A percentile compares a stretch with the other conserved stretches of the same genome.
Evolutionary conservation across 2,888 invertebrate species (phyloP).

Genomic region (Epinotia ramella): DNA sequence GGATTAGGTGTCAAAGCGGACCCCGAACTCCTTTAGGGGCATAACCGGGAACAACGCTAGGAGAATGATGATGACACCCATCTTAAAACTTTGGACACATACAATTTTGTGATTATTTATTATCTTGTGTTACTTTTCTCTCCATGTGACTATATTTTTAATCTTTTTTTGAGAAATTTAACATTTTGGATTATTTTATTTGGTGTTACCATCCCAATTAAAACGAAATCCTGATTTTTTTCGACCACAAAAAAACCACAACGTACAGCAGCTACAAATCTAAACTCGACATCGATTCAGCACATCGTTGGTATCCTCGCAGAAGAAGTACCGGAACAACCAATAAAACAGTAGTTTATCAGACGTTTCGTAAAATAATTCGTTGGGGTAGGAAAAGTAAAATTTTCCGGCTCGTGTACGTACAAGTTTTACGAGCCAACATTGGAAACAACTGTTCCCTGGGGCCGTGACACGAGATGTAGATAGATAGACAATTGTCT

Average conservation of each 20-base stretch:
- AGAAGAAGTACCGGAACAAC: conserved; percentile 46
- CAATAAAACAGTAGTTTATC: conserved; percentile 50
- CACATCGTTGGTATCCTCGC: conserved; percentile 36
- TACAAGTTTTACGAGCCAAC: conserved; percentile 67
- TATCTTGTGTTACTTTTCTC: no score
- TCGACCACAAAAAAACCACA: background rate
- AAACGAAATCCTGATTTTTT: background rate
- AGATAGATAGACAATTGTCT: conserved; percentile 60
- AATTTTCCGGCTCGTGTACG: conserved; percentile 53
- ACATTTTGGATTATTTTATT: no score
- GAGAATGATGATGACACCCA: no score
- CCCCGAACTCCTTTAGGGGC: no score
- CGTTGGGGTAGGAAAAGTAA: conserved; percentile 50
- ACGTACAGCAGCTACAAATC: conserved; percentile 18
- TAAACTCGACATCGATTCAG: conserved; percentile 24
- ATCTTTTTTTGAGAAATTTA: no score
- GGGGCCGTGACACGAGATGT: conserved; percentile 61
- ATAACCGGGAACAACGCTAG: no score
- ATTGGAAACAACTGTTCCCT: conserved; percentile 67
- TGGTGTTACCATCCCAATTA: no score
- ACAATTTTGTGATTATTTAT: no score
- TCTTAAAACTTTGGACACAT: no score
- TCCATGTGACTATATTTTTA: no score
- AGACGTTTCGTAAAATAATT: conserved; percentile 49
- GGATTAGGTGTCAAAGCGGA: no score